Percentiles rank a stretch among this genome's conserved stretches.
Conservation (phyloP, 2,888 invertebrate genomes). For the Brenthis daphne region DNA sequence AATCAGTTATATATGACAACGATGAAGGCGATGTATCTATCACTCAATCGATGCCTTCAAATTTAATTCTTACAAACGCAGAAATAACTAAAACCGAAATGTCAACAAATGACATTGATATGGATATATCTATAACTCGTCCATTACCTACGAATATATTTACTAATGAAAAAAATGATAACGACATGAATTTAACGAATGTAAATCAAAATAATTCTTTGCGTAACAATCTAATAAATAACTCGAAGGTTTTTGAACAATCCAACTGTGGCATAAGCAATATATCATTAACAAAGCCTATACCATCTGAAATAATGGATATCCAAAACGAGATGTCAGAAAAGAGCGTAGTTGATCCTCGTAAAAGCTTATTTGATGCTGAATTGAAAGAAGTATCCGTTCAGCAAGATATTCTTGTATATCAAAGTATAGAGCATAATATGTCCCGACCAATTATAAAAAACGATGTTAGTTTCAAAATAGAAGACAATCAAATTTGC, state of each 20-base stretch:
- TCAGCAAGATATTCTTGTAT: conserved; percentile 46
- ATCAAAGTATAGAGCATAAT: conserved; percentile 43
- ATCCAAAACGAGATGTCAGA: conserved; percentile 35
- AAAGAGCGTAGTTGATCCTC: conserved; percentile 4
- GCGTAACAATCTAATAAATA: not conserved
- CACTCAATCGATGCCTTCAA: conserved; percentile 45
- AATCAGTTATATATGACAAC: conserved; percentile 45
- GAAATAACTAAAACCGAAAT: conserved; percentile 37
- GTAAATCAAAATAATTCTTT: not conserved
- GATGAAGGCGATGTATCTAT: conserved; percentile 47
- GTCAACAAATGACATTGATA: conserved; percentile 37
- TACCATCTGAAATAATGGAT: conserved; percentile 31
- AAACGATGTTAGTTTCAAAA: not conserved
- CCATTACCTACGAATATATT: conserved; percentile 38
- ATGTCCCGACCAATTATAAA: conserved; percentile 24
- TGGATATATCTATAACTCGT: conserved; percentile 44
- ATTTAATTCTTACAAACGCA: conserved; percentile 32
- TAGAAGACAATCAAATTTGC: too few relatives aligned
- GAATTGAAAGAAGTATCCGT: conserved; percentile 18
- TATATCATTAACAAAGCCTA: conserved; percentile 32
- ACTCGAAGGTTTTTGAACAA: conserved; percentile 2
- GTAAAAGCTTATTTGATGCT: conserved; percentile 24
- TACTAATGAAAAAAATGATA: conserved; percentile 11
- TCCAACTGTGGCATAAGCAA: conserved; percentile 19
- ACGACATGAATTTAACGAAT: not conserved